These are phyloP conservation scores for Centruroides sculpturatus DNA, from an alignment of 1,140 invertebrate genomes.

Conservation along the genomic window DNA sequence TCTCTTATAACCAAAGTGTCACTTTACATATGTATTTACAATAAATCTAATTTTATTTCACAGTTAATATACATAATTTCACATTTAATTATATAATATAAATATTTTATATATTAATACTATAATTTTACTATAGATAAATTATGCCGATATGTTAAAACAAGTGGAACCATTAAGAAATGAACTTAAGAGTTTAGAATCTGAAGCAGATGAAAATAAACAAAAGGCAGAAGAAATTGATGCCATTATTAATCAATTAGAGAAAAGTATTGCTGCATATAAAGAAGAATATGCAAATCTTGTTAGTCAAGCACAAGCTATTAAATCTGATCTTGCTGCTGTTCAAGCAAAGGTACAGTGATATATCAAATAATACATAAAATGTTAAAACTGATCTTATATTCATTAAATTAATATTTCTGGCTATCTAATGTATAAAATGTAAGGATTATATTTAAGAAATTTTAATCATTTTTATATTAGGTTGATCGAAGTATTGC, in stretches of 20 bases:
- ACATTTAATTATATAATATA: too few relatives aligned
- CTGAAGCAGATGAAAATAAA: slow-evolving; percentile 85
- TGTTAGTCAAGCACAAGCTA: slow-evolving; percentile 95
- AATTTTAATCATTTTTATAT: too few relatives aligned
- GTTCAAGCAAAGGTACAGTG: slow-evolving; percentile 75
- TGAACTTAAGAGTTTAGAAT: slow-evolving; percentile 76
- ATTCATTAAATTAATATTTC: too few relatives aligned
- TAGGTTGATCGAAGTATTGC: slow-evolving; percentile 88
- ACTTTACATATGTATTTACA: too few relatives aligned
- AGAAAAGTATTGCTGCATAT: slow-evolving; percentile 88
- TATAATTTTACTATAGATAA: slow-evolving; percentile 45
- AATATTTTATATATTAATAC: background rate
- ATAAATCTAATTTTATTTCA: too few relatives aligned
- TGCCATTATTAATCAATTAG: slow-evolving; percentile 75
- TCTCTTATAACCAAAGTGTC: too few relatives aligned
- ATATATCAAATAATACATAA: background rate
- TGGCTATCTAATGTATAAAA: too few relatives aligned
- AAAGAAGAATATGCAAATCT: slow-evolving; percentile 98
- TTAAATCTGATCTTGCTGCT: slow-evolving; percentile 91
- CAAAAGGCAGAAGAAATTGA: slow-evolving; percentile 83
- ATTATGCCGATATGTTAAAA: slow-evolving; percentile 98
- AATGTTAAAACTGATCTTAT: too few relatives aligned
- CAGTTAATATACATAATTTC: too few relatives aligned
- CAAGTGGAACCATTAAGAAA: slow-evolving; percentile 92
- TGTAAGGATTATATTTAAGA: too few relatives aligned